Base-by-base conservation (phyloP, 2,888 invertebrate genomes). In the Adelphocoris suturalis region DNA sequence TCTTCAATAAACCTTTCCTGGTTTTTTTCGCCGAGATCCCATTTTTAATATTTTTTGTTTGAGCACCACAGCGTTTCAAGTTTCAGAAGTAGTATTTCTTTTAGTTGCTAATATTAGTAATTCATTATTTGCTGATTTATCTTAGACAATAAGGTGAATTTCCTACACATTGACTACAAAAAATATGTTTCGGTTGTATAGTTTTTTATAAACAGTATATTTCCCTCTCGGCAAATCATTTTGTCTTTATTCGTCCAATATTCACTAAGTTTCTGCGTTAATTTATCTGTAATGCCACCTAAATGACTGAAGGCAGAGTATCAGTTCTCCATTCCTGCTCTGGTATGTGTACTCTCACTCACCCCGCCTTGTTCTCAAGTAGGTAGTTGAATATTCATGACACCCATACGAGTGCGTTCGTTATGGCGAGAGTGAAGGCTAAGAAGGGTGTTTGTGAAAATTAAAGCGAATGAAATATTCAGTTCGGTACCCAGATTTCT, bases 401-500 rank as follows among this genome's bases (percentile, higher is more conserved):
- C 23, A 23, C 27, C 19, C 68, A 23, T 68, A 68, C 23, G n/a
- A 14, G 52, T 52, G 16, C 19, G 68, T 23, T 68, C 68, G 68
- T 68, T 68, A 68, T 68, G 23, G 23, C 27, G 68, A 23, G 19
- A 61, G 61, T 19, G n/a, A 27, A 68, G 68, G 27, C 68, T 68
- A 23, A 68, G 68, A 23, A 12, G 19, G 68, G 16, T 68, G 68
- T 68, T 68, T 68, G 68, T 23, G 68, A 68, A 12, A 68, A 68
- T 23, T 23, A 23, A 68, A 68, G 68, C 0, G 5, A 68, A 68
- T 68, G 68, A 23, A 68, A 23, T 23, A 68, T 68, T 68, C 68
- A 68, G 19, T 68, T 37, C 12, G 0, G 11, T 0, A 23, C 23
- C 11, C 13, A 68, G 7, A 37, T 37, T 37, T 37, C 7, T 37